Conservation (phyloP, 1,140 invertebrate species). For the Andrena cerasifolii region DNA sequence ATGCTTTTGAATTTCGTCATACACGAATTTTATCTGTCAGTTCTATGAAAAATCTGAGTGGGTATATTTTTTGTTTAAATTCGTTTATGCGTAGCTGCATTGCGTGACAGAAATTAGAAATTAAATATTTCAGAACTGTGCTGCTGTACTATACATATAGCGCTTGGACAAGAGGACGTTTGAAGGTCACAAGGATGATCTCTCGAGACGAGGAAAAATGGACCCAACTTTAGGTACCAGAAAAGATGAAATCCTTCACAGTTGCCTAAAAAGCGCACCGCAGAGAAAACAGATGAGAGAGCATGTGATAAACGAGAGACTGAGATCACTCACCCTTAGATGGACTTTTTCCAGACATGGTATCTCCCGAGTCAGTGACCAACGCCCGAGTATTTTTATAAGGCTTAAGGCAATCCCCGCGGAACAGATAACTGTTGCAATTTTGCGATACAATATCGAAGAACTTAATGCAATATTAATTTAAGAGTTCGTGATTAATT, state of each 20-base stretch:
- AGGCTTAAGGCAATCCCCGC: not conserved
- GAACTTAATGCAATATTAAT: too few species aligned
- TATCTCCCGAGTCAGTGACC: too few species aligned
- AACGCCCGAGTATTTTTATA: not conserved
- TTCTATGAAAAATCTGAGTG: not conserved
- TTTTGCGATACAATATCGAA: too few species aligned
- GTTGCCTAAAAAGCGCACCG: too few species aligned
- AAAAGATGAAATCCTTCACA: too few species aligned
- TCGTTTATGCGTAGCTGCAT: not conserved
- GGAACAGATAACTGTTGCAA: not conserved
- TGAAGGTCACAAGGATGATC: conserved; percentile 37
- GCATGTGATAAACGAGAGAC: not conserved
- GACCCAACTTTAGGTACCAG: not conserved
- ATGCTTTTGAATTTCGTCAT: not conserved
- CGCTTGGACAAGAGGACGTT: conserved; percentile 30
- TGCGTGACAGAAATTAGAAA: too few species aligned
- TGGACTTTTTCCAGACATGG: conserved; percentile 25
- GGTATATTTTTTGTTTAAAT: not conserved
- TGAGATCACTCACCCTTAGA: conserved; percentile 28
- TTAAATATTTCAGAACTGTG: not conserved
- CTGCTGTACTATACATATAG: not conserved
- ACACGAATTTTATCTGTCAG: not conserved
- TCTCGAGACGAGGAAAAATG: not conserved
- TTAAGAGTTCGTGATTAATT: too few species aligned
- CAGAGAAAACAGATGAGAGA: not conserved